A percentile compares a stretch with the other conserved stretches of the same genome.
Evolutionary conservation across 2,113 vertebrate genomes (phyloP).

Genomic region (Channa argus): DNA sequence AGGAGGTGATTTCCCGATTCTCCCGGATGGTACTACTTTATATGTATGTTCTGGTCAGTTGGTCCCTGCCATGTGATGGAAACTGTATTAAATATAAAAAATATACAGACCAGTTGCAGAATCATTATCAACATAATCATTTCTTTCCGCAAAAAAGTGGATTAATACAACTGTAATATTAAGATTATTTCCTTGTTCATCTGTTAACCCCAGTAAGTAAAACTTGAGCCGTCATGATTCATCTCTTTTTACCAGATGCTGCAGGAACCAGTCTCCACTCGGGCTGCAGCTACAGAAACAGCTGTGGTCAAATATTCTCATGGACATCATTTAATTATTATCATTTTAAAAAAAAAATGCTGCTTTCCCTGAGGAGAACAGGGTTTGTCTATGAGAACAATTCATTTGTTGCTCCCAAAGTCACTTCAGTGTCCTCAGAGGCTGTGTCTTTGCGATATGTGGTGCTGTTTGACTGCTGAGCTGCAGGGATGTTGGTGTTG

Average conservation of each 20-base stretch:
- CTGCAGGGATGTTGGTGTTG: slow-evolving; percentile 17
- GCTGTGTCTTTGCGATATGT: slow-evolving; percentile 36
- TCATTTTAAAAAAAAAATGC: slow-evolving; percentile 20
- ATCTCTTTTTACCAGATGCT: background rate
- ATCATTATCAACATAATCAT: no score
- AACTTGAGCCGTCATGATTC: background rate
- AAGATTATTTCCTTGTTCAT: background rate
- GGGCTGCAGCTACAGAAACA: slow-evolving; percentile 58
- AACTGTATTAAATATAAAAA: background rate
- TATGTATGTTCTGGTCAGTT: no score
- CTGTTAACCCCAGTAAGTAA: background rate
- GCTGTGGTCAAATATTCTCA: slow-evolving; percentile 52
- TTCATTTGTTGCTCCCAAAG: slow-evolving; percentile 47
- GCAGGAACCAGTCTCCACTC: slow-evolving; percentile 10
- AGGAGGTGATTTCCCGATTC: no score
- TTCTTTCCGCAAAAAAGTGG: background rate
- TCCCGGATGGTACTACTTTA: no score
- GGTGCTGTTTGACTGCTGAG: background rate
- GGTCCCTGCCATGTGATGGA: background rate
- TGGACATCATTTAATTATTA: slow-evolving; percentile 48
- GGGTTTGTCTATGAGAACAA: slow-evolving; percentile 33
- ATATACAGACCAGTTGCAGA: background rate
- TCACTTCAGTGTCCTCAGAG: slow-evolving; percentile 38
- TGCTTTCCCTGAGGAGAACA: slow-evolving; percentile 18
- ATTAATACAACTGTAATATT: background rate